Evolutionary conservation across 2,113 vertebrate genomes (phyloP).

Genomic region (Talpa occidentalis): DNA sequence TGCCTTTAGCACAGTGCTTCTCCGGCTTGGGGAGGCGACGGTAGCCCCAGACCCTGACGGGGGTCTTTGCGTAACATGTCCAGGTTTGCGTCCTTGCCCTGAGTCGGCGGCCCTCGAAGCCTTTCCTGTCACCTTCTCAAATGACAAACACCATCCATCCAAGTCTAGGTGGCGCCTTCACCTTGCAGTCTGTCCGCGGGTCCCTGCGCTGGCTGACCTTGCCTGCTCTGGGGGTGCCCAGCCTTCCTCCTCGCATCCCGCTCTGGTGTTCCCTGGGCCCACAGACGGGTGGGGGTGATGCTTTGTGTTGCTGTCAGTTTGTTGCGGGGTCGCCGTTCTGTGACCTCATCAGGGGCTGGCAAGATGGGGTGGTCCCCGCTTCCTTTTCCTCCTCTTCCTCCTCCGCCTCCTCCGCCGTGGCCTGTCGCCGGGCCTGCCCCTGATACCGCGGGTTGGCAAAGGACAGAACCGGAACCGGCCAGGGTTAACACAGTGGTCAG

Average conservation of each 20-base stretch:
- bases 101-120: neutral
- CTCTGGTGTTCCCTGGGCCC: neutral
- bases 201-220: too few relatives aligned
- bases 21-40: neutral
- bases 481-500: neutral
- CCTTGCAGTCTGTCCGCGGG: neutral
- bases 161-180: neutral
- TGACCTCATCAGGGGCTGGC: rapidly evolving
- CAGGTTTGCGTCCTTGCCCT: neutral
- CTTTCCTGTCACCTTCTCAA: neutral
- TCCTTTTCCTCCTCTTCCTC: neutral
- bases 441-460: neutral
- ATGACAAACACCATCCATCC: neutral
- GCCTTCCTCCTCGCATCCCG: neutral
- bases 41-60: neutral
- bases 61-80: neutral
- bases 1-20: neutral
- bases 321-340: rapidly evolving
- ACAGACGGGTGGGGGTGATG: too few relatives aligned
- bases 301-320: rapidly evolving
- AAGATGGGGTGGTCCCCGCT: rapidly evolving
- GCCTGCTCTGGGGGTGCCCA: neutral
- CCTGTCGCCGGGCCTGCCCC: neutral
- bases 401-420: neutral
- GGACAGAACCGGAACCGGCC: neutral